A percentile compares a stretch with the other conserved stretches of the same genome.
These are phyloP conservation scores for Theretra japonica DNA, from an alignment of 2,888 invertebrate species.

Conservation along the genomic window DNA sequence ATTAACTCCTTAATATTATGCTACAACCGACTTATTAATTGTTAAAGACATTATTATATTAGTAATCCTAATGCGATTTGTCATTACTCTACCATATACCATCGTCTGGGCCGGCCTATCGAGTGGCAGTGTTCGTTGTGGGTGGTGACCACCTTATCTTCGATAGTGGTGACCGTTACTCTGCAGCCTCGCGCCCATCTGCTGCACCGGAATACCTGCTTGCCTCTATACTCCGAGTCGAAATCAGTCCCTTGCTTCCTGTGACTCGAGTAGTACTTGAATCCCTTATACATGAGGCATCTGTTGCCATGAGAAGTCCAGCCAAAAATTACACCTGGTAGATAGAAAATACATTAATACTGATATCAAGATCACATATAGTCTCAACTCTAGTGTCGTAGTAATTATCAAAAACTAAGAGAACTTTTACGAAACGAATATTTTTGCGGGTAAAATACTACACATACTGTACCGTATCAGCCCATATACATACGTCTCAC, in stretches of 20 bases:
- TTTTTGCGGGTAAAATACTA: too few species aligned
- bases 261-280: conserved; percentile 54
- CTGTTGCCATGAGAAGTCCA: conserved; percentile 46
- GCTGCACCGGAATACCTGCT: conserved; percentile 49
- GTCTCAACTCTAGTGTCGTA: neutral
- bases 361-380: neutral
- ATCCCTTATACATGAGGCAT: conserved; percentile 42
- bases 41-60: too few species aligned
- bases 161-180: conserved; percentile 41
- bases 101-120: neutral
- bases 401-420: too few species aligned
- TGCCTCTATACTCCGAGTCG: neutral
- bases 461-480: too few species aligned
- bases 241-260: conserved; percentile 41
- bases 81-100: neutral
- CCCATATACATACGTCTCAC: too few species aligned
- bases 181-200: conserved; percentile 52
- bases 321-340: conserved; percentile 29
- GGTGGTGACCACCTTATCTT: conserved; percentile 34
- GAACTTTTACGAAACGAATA: too few species aligned
- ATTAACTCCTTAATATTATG: too few species aligned
- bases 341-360: conserved; percentile 1
- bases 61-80: too few species aligned
- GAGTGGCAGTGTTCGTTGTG: conserved; percentile 31
- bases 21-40: too few species aligned